Base-by-base conservation (phyloP, 2,797 vertebrate genomes). In the Pipistrellus kuhlii region DNA sequence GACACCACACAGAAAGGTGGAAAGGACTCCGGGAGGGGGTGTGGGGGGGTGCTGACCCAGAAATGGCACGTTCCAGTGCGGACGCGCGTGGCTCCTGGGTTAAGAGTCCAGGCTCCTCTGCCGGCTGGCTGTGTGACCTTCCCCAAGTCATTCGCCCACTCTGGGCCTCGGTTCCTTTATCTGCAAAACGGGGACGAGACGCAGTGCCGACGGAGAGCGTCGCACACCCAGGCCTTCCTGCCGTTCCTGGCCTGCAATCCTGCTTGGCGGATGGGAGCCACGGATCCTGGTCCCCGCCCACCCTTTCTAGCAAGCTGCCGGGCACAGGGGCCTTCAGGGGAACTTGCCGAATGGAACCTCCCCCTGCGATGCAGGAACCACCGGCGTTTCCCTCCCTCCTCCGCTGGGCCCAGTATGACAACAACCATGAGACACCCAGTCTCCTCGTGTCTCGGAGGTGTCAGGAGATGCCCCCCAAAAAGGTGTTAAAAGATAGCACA, bases 181-280 rank as follows among this genome's bases (percentile, higher is more conserved):
- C 90, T 55, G 51, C 69, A 12, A 64, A 78, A 41, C 3, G 14
- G 18, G 18, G 30, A 15, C 18, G 2, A 75, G 68, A 44, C 30
- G 7, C 0, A 41, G 8, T 0, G 8, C 8, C 1, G 18, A 30
- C 13, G 1, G 20, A 71, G 35, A 82, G 35, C 51, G 38, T 6
- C 3, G 5, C 18, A 3, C 1, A 0, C 7, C 8, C 18, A 51
- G 46, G 30, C 8, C 30, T 21, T 9, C 0, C 41, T 9, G 0
- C 17, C 1, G 69, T 23, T 35, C 87, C 83, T 1, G 2, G 48
- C 38, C 38, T 1, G 38, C 38, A 41, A 7, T 41, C 38, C 38
- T 38, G 38, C 46, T 7, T 55, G 20, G 25, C 2, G 0, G n/a
- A 44, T 4, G 8, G 27, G 8, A 0, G 3, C 4, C 48, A 2